These are phyloP conservation scores for Ormyrus pomaceus DNA, from an alignment of 2,888 invertebrate species.

Conservation along the genomic window DNA sequence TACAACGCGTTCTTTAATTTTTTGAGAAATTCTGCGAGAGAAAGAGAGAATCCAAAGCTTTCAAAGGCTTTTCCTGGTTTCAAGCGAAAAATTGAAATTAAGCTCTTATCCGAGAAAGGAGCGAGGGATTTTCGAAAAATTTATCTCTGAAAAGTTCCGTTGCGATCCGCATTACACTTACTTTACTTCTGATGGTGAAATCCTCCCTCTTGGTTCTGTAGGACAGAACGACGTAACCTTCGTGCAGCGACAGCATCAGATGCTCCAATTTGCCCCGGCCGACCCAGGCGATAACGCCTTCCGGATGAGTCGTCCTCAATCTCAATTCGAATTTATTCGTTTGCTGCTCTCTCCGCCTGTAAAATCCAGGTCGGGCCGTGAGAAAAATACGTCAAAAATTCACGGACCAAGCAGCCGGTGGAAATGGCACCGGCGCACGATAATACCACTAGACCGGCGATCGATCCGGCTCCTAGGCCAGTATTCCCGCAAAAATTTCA, in stretches of 20 bases:
- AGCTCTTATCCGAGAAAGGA: background rate
- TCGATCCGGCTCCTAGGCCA: too few relatives aligned
- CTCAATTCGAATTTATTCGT: constrained; percentile 73
- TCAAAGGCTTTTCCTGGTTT: too few relatives aligned
- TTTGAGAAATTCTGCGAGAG: too few relatives aligned
- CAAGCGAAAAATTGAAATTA: too few relatives aligned
- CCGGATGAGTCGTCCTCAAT: constrained; percentile 70
- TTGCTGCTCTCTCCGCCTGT: constrained; percentile 71
- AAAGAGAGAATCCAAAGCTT: too few relatives aligned
- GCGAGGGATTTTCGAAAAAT: background rate
- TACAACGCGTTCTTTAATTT: too few relatives aligned
- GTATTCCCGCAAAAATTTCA: too few relatives aligned
- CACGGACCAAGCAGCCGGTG: background rate
- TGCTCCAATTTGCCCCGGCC: constrained; percentile 72
- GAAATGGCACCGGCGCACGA: background rate
- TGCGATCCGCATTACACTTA: constrained; percentile 56
- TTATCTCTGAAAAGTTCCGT: background rate
- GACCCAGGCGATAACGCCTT: constrained; percentile 73
- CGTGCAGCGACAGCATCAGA: constrained; percentile 69
- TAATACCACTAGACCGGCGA: background rate
- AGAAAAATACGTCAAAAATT: constrained; percentile 42
- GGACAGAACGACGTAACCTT: constrained; percentile 71
- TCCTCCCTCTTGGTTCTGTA: constrained; percentile 70
- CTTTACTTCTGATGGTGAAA: constrained; percentile 70
- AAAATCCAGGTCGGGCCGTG: constrained; percentile 56